Conservation (phyloP, 2,113 vertebrate genomes). For the Benitochromis conjunctus region DNA sequence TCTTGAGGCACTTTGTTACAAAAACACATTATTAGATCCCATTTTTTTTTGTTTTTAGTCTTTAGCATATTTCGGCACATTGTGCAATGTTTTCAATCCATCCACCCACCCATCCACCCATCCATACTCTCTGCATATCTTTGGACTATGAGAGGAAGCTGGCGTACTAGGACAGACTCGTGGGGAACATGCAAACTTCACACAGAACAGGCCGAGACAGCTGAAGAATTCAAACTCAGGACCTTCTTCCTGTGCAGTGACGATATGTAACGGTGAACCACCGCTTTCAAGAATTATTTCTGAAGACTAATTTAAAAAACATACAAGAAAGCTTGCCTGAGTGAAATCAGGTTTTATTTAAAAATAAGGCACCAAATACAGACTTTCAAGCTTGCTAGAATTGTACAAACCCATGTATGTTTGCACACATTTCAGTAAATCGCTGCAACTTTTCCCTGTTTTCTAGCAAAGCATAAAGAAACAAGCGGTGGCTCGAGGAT, state of each 20-base stretch:
- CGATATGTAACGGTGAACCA: neutral
- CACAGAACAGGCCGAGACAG: neutral
- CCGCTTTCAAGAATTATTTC: neutral
- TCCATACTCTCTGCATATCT: neutral
- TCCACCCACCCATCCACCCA: neutral
- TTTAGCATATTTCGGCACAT: neutral
- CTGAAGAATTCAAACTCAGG: neutral
- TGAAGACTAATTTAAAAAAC: rapidly evolving
- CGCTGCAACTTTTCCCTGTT: neutral
- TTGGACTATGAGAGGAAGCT: neutral
- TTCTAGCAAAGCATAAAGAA: neutral
- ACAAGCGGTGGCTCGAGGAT: neutral
- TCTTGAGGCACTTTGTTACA: rapidly evolving
- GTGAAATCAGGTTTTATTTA: neutral
- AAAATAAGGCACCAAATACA: neutral
- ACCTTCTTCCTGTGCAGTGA: neutral
- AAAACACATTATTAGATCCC: neutral
- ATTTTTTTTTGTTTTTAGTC: neutral
- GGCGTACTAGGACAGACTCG: neutral
- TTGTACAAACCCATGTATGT: neutral
- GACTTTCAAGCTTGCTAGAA: neutral
- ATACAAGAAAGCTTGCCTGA: rapidly evolving
- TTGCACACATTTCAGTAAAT: neutral
- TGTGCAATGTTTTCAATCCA: neutral
- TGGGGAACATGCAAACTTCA: neutral